phyloP scores from a whole-genome alignment of 2,797 vertebrate species.

The Sorex maritimensis region DNA sequence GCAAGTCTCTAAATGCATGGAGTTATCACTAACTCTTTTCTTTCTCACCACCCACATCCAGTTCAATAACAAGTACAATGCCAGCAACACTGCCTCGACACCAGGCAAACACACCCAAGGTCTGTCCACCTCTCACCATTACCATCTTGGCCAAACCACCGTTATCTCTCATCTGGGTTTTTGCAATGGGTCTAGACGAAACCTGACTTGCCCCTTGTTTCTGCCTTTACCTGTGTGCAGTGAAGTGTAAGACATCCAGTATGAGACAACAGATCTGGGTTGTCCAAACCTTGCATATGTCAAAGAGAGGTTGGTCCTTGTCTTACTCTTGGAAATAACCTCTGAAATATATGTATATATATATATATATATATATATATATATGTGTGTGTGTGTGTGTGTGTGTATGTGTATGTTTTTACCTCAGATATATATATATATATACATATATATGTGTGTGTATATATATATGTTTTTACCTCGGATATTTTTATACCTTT shows the following conservation, averaged over 20 bases:
- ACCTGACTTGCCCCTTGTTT: background rate
- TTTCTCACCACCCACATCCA: background rate
- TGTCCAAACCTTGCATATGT: background rate
- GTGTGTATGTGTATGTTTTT: too few species aligned
- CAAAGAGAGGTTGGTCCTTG: background rate
- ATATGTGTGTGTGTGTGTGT: too few species aligned
- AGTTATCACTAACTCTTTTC: background rate
- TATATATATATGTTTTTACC: background rate
- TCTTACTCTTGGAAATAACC: background rate
- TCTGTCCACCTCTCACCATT: background rate
- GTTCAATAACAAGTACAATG: background rate
- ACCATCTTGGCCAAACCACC: background rate
- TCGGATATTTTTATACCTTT: background rate
- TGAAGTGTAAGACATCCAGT: background rate
- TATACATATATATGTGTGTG: too few species aligned
- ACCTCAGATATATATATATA: too few species aligned
- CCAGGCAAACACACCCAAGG: background rate
- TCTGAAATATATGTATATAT: background rate
- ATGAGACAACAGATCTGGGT: background rate
- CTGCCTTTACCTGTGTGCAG: too few species aligned
- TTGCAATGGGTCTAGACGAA: background rate
- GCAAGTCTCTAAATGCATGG: background rate
- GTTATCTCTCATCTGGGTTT: background rate
- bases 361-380: too few species aligned
- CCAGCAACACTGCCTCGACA: background rate